Conservation (phyloP, 2,113 vertebrate species). For the Paradoxurus hermaphroditus region DNA sequence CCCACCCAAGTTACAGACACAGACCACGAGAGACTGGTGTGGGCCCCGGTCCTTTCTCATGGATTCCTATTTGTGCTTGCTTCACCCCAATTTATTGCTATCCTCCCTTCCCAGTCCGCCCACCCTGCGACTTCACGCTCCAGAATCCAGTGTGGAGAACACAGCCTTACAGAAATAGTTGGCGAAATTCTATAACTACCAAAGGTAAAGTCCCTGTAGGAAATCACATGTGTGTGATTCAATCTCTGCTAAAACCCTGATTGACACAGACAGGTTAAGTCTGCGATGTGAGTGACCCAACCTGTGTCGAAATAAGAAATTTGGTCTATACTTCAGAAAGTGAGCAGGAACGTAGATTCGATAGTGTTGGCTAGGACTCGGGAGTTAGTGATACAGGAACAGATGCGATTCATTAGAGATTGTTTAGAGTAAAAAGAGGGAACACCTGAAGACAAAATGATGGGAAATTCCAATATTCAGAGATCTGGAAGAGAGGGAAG, state of each 20-base stretch:
- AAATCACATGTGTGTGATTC: neutral
- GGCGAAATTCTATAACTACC: neutral
- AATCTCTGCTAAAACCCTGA: slow-evolving; percentile 5
- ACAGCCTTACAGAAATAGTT: neutral
- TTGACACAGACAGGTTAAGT: neutral
- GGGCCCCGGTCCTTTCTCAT: neutral
- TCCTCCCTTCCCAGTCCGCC: neutral
- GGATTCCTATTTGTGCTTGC: neutral
- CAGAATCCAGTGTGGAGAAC: neutral
- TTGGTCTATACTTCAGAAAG: neutral
- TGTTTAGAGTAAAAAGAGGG: neutral
- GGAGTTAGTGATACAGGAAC: neutral
- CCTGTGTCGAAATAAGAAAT: neutral
- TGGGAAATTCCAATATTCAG: neutral
- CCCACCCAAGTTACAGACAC: neutral
- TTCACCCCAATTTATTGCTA: neutral
- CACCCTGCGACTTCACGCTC: neutral
- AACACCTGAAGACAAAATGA: neutral
- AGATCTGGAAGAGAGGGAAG: neutral
- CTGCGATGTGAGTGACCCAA: neutral
- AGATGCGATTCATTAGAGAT: neutral
- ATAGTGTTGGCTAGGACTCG: neutral
- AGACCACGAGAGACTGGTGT: neutral
- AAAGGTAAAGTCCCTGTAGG: neutral
- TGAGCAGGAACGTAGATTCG: neutral